Base-by-base conservation (phyloP, 53 echinoderm and acorn worm species). In the Holothuria scabra region DNA sequence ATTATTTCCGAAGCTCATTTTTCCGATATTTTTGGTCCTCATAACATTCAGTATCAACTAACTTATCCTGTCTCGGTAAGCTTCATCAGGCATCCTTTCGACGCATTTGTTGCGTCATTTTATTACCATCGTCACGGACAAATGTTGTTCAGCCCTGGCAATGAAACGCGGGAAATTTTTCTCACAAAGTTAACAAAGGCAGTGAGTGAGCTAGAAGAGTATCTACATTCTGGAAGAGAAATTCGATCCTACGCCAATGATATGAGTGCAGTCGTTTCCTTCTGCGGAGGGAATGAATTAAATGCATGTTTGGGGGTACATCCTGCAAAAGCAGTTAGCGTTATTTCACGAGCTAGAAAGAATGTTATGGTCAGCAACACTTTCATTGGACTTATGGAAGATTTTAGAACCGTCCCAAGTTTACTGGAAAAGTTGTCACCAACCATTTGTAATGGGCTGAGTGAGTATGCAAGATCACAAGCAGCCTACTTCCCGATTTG, bases 231-330 rank as follows among this genome's bases (percentile, higher is more conserved):
- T 59, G 78, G 58, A 4, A 18, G 31, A 19, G 56, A 52, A 30
- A 37, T 76, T 52, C 76, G 76, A 19, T 5, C 78, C 31, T 58
- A 30, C 31, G 78, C 78, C 25, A 78, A 78, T 32, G 25, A 57
- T 25, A 57, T 78, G 12, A 78, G 78, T 32, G 78, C 58, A 31
- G 52, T 56, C 13, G 78, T 56, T 5, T 32, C 59, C 28, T 78
- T 78, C 28, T 78, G 78, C 28, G 78, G 78, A 10, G 12, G 58
- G 78, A 78, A 49, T 31, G 20, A 28, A 5, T 59, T 55, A 26
- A 78, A 28, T 16, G 41, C 41, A 41, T 78, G 78, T 11, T 31
- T 8, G 19, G 78, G 78, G 49, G 78, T 78, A 58, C 78, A 78
- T 78, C 11, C 28, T 3, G 58, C 0, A 0, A 78, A 55, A 32